Evolutionary conservation across 2,797 vertebrate species (phyloP).

Genomic region (Emys orbicularis): DNA sequence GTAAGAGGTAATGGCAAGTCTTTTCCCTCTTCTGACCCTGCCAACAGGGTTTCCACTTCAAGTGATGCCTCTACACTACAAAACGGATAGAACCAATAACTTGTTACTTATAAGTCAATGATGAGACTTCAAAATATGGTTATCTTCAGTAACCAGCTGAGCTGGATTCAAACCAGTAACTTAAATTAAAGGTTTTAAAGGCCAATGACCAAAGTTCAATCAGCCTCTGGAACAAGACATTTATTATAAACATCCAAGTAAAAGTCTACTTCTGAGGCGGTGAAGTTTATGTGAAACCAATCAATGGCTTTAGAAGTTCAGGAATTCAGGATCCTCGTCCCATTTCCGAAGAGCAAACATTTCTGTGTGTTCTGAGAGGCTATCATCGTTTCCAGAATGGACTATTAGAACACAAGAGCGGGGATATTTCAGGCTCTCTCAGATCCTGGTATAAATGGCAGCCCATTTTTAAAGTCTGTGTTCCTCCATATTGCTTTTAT

Average conservation of each 20-base stretch:
- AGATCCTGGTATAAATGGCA: not conserved
- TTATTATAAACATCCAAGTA: not conserved
- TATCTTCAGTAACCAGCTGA: not conserved
- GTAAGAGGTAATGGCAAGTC: rapidly evolving
- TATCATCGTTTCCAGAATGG: not conserved
- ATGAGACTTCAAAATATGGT: not conserved
- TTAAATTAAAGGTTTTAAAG: not conserved
- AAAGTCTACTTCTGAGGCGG: too few relatives aligned
- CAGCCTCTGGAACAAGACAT: not conserved
- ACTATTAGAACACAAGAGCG: not conserved
- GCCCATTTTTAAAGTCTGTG: not conserved
- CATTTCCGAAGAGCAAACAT: not conserved
- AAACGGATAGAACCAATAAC: not conserved
- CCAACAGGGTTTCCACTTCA: rapidly evolving
- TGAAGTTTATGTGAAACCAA: not conserved
- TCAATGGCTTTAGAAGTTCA: not conserved
- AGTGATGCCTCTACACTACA: not conserved
- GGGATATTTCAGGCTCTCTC: not conserved
- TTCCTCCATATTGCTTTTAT: too few relatives aligned
- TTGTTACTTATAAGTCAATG: not conserved
- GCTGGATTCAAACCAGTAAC: not conserved
- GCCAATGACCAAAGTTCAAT: not conserved
- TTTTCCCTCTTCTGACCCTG: rapidly evolving
- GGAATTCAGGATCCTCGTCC: not conserved
- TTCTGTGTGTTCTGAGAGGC: not conserved